Evolutionary conservation across 2,888 invertebrate genomes (phyloP).

Genomic region (Nemotelus pantherinus): DNA sequence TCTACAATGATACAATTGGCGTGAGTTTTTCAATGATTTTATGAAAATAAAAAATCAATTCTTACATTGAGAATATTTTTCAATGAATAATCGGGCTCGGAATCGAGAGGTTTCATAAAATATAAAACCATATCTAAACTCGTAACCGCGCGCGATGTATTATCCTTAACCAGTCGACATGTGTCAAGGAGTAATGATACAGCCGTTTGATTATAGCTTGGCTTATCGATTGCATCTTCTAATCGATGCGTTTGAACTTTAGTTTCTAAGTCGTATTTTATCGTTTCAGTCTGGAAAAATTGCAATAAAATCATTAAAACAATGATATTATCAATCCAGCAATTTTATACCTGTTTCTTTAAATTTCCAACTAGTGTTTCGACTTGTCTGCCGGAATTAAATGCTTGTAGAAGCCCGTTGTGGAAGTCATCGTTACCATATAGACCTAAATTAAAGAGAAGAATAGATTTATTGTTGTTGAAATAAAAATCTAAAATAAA

Average conservation of each 20-base stretch:
- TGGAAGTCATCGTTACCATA: slow-evolving; percentile 96
- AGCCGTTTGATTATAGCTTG: slow-evolving; percentile 81
- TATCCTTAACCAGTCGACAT: slow-evolving; percentile 75
- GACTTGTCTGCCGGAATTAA: slow-evolving; percentile 82
- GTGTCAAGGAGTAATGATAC: slow-evolving; percentile 76
- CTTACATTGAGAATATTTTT: slow-evolving; percentile 62
- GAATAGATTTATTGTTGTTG: slow-evolving; percentile 21
- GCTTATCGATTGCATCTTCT: slow-evolving; percentile 79
- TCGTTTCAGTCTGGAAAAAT: slow-evolving; percentile 73
- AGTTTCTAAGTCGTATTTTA: slow-evolving; percentile 79
- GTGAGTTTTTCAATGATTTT: background rate
- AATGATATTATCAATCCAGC: background rate
- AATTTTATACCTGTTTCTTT: slow-evolving; percentile 78
- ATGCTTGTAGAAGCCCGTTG: slow-evolving; percentile 85
- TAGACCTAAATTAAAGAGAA: slow-evolving; percentile 65
- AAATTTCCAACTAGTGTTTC: slow-evolving; percentile 82
- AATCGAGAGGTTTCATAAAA: slow-evolving; percentile 62
- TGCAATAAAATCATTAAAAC: background rate
- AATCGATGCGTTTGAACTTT: slow-evolving; percentile 75
- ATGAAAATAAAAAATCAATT: background rate
- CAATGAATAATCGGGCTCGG: slow-evolving; percentile 60
- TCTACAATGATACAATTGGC: slow-evolving; percentile 14
- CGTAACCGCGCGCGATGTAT: slow-evolving; percentile 76
- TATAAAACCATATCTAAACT: slow-evolving; percentile 64
- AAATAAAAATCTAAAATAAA: background rate